Conservation (phyloP, 2,888 invertebrate genomes). For the Macrophya alboannulata region DNA sequence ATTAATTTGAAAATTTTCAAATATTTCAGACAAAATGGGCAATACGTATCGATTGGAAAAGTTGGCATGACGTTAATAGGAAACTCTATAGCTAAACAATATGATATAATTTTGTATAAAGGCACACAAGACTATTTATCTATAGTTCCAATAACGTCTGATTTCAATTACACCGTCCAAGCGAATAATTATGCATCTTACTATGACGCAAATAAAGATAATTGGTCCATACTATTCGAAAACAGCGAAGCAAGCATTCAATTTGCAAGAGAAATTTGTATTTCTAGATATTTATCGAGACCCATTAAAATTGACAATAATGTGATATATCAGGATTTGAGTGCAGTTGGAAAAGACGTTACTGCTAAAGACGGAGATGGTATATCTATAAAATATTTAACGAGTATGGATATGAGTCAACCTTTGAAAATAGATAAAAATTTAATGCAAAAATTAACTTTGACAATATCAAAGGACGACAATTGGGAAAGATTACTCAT, state of each 20-base stretch:
- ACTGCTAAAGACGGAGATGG: conserved; percentile 69
- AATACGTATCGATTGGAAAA: conserved; percentile 74
- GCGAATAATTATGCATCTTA: conserved; percentile 74
- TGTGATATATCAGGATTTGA: conserved; percentile 72
- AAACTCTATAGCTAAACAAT: conserved; percentile 68
- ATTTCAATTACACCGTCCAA: conserved; percentile 73
- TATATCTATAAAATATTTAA: conserved; percentile 68
- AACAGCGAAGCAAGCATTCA: conserved; percentile 71
- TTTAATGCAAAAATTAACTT: conserved; percentile 67
- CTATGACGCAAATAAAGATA: conserved; percentile 81
- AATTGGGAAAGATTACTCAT: conserved; percentile 74
- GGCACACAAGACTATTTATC: conserved; percentile 74
- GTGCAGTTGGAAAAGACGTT: conserved; percentile 61
- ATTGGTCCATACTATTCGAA: conserved; percentile 83
- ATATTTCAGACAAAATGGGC: conserved; percentile 71
- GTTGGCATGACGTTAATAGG: conserved; percentile 76
- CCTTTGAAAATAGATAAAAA: conserved; percentile 67
- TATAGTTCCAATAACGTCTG: conserved; percentile 68
- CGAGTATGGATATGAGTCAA: conserved; percentile 68
- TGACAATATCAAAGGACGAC: conserved; percentile 72
- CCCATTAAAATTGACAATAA: conserved; percentile 65
- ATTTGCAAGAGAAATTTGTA: conserved; percentile 74
- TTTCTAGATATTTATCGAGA: conserved; percentile 70
- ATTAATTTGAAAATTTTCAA: neutral
- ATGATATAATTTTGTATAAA: conserved; percentile 76